Evolutionary conservation across 2,888 invertebrate genomes (phyloP).

Genomic region (Zygothrica quintamaculata): DNA sequence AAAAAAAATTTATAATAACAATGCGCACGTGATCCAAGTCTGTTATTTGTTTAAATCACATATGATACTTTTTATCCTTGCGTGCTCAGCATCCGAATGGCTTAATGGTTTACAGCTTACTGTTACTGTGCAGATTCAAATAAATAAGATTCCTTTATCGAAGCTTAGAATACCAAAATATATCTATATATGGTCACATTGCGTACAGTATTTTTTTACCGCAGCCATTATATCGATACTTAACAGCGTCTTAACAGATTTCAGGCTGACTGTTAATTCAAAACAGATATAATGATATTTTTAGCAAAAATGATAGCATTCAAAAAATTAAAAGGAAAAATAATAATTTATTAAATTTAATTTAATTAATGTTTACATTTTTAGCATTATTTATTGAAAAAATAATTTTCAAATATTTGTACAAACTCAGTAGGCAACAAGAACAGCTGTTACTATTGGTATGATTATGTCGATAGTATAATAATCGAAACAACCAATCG

Average conservation of each 20-base stretch:
- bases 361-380: background rate
- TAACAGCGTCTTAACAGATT: slow-evolving; percentile 1
- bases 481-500: slow-evolving; percentile 24
- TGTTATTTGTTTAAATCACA: slow-evolving; percentile 22
- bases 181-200: background rate
- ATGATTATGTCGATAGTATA: slow-evolving; percentile 26
- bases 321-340: background rate
- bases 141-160: slow-evolving; percentile 13
- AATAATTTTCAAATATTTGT: no score
- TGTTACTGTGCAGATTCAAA: slow-evolving; percentile 47
- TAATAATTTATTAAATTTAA: background rate
- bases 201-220: background rate
- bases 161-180: slow-evolving; percentile 18
- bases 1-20: slow-evolving; percentile 34
- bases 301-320: no score
- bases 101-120: slow-evolving; percentile 55
- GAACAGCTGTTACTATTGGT: background rate
- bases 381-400: no score
- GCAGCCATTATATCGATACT: background rate
- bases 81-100: slow-evolving; percentile 51
- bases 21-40: slow-evolving; percentile 48
- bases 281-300: no score
- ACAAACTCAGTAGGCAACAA: no score
- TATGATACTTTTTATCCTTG: slow-evolving; percentile 19
- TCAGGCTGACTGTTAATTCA: slow-evolving; percentile 1